phyloP scores from a whole-genome alignment of 2,797 vertebrate species.

The Falco novaeseelandiae region DNA sequence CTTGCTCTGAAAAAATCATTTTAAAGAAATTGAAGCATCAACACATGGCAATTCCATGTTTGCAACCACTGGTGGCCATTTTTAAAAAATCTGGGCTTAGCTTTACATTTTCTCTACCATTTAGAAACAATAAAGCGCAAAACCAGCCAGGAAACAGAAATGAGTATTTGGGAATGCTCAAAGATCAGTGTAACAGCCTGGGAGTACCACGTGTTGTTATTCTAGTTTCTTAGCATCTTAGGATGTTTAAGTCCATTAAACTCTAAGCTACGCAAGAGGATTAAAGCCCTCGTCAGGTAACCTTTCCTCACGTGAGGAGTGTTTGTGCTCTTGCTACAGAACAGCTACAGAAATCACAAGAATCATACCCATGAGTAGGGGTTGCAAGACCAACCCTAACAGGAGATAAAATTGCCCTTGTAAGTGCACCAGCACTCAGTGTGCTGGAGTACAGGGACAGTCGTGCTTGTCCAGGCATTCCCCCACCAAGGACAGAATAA shows the following conservation, averaged over 20 bases:
- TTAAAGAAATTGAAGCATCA: neutral
- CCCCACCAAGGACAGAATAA: neutral
- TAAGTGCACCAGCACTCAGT: neutral
- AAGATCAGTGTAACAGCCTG: neutral
- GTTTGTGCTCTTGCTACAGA: neutral
- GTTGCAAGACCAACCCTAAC: neutral
- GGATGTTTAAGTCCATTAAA: conserved; percentile 16
- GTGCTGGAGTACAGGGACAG: neutral
- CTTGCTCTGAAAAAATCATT: neutral
- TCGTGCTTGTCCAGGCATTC: neutral
- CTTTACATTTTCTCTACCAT: neutral
- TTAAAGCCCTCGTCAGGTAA: neutral
- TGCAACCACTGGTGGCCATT: neutral
- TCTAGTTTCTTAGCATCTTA: conserved; percentile 33
- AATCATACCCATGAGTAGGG: neutral
- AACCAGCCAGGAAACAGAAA: neutral
- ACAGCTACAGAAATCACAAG: neutral
- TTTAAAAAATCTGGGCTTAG: neutral
- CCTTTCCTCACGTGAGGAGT: neutral
- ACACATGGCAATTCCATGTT: neutral
- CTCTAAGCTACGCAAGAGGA: neutral
- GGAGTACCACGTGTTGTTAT: neutral
- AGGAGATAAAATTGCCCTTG: neutral
- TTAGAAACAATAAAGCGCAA: neutral
- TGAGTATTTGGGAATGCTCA: neutral